Base-by-base conservation (phyloP, 2,888 invertebrate species). In the Eulithis prunata region DNA sequence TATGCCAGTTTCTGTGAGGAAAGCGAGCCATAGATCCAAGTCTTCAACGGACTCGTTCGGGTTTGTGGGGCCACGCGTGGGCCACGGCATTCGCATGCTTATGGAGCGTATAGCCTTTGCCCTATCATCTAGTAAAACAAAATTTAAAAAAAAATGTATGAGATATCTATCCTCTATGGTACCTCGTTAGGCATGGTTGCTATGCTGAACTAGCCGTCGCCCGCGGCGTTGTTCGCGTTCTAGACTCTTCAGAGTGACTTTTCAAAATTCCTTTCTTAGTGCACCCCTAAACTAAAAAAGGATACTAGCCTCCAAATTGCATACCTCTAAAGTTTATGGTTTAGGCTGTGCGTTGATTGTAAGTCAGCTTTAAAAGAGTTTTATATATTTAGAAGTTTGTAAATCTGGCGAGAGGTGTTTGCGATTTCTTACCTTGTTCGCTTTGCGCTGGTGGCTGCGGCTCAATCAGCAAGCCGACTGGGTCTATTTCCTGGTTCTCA, bases 11-110 rank as follows among this genome's bases (percentile, higher is more conserved):
- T 91, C 88, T 2, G 84, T 71, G 10, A 92, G 85, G 70, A 92
- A 91, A 3, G 89, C 86, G 6, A 91, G 76, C 91, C 92, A 92
- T 13, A 92, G 82, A 64, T 91, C 88, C 2, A 80, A 73, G 63
- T 90, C 89, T 6, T 86, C 82, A 2, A 78, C 62, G 7, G 80
- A 74, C 21, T 70, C 64, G 2, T 41, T 41, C 65, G 71, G 8
- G 57, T 58, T n/a, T 56, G 70, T 8, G 68, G 13, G 10, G 52
- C 70, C 68, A 41, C 73, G 78, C 3, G 68, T n/a, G n/a, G 76
- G 69, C 74, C 76, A 73, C 28, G 81, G 79, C 38, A 83, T 64
- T 59, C 79, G 83, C 2, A 77, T 75, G 71, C 90, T 90, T 65
- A 88, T 78, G 0, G 90, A 88, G 11, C 77, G 76, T 4, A 71